phyloP scores from a whole-genome alignment of 2,888 invertebrate genomes.

The Erebia epiphron region DNA sequence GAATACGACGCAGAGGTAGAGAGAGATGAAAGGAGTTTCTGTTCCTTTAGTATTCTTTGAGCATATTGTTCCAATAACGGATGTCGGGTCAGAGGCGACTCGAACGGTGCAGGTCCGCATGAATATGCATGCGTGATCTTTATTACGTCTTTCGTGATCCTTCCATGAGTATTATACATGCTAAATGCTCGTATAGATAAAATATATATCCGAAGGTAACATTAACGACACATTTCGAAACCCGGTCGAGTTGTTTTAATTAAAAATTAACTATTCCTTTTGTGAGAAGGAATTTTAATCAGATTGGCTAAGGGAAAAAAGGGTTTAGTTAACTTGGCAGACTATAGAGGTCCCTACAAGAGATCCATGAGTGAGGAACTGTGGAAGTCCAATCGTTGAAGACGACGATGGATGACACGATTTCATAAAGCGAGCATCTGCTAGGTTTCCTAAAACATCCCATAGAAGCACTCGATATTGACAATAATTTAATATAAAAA shows the following conservation, averaged over 20 bases:
- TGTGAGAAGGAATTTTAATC: no score
- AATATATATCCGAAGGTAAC: constrained; percentile 5
- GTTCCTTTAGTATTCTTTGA: constrained; percentile 9
- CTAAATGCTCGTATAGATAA: not conserved
- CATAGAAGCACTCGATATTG: no score
- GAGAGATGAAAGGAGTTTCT: not conserved
- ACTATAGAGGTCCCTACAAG: no score
- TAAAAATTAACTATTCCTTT: not conserved
- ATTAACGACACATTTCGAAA: not conserved
- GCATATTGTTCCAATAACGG: constrained; percentile 38
- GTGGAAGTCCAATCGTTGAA: no score
- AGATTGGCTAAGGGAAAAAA: no score
- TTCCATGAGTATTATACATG: constrained; percentile 7
- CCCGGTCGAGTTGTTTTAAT: not conserved
- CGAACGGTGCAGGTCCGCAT: constrained; percentile 44
- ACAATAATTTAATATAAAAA: no score
- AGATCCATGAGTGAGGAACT: no score
- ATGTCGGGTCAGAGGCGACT: constrained; percentile 45
- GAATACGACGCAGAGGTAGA: no score
- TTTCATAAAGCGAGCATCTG: no score
- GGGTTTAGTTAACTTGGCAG: no score
- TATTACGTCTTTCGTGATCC: constrained; percentile 46
- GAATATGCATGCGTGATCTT: constrained; percentile 49
- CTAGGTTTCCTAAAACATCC: no score
- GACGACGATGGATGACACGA: no score